Evolutionary conservation across 2,888 invertebrate genomes (phyloP), one percentile per base, ranked within the genome.

Genomic region (Pristionchus mayeri): DNA sequence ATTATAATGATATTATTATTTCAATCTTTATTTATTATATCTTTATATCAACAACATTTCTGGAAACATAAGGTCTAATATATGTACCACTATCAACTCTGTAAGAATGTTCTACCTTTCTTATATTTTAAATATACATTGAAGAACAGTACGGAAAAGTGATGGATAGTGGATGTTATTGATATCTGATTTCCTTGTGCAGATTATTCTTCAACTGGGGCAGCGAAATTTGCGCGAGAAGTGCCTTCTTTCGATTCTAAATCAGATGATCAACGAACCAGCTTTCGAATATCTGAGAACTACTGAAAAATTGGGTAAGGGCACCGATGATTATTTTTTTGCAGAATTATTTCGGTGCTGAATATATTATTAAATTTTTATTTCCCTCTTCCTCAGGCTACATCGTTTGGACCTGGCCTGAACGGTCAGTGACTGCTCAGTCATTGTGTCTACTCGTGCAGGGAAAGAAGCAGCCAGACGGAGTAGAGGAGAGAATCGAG

Each of bases 271-370:
- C 63, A 95, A 95, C 16, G 98, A 98, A 93, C 97, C 98, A 0
- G 97, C 97, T 93, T 98, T 97, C 94, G 96, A 96, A 93, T 95
- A 95, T 85, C 95, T 98, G 37, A 94, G 98, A 91, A 98, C 98
- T 1, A 95, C 96, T 88, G 94, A 94, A 90, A 94, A 94, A 88
- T 91, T 94, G 80, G 95, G 96, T 96, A 92, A 87, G 79, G 24
- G n/a, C 16, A 24, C 13, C 60, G 9, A 18, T 81, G 4, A 21
- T 34, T 40, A 40, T 34, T 60, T n/a, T n/a, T n/a, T n/a, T n/a
- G n/a, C n/a, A n/a, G n/a, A n/a, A n/a, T n/a, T n/a, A n/a, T n/a
- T n/a, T n/a, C n/a, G n/a, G n/a, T n/a, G n/a, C n/a, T n/a, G n/a
- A n/a, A n/a, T n/a, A n/a, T n/a, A n/a, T n/a, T n/a, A n/a, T n/a